phyloP scores from a whole-genome alignment of 2,888 invertebrate species.

The Eristalis pertinax region DNA sequence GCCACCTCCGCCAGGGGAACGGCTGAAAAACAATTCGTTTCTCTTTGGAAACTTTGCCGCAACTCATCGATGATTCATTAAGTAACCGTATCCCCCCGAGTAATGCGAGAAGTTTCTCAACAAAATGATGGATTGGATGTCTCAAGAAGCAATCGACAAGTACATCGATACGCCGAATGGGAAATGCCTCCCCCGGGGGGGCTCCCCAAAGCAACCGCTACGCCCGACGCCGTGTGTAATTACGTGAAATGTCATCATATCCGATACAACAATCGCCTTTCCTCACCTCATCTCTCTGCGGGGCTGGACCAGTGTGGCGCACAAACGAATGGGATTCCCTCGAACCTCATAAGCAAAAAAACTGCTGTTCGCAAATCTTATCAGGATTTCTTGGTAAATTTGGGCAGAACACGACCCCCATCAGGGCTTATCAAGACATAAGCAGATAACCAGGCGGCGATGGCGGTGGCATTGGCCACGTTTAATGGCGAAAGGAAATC shows the following conservation, averaged over 20 bases:
- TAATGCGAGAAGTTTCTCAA: neutral
- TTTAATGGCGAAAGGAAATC: conserved; percentile 13
- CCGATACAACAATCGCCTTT: neutral
- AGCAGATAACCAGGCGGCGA: neutral
- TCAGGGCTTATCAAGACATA: neutral
- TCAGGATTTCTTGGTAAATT: neutral
- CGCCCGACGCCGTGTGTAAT: neutral
- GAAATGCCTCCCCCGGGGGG: neutral
- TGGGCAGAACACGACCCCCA: neutral
- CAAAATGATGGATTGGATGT: conserved; percentile 10
- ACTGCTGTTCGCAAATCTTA: neutral
- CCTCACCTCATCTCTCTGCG: neutral
- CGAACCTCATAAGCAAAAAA: neutral
- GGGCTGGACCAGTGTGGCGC: too few relatives aligned
- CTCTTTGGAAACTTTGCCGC: neutral
- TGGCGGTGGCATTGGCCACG: neutral
- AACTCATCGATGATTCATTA: conserved; percentile 13
- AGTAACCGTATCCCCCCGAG: neutral
- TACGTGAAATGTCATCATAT: neutral
- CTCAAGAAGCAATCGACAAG: neutral
- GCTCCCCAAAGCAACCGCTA: neutral
- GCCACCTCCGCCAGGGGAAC: neutral
- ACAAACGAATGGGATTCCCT: neutral
- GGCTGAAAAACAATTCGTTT: neutral
- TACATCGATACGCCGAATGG: neutral